A percentile compares a stretch with the other conserved stretches of the same genome.
These are phyloP conservation scores for Hassar affinis DNA, from an alignment of 2,113 vertebrate species.

Conservation along the genomic window DNA sequence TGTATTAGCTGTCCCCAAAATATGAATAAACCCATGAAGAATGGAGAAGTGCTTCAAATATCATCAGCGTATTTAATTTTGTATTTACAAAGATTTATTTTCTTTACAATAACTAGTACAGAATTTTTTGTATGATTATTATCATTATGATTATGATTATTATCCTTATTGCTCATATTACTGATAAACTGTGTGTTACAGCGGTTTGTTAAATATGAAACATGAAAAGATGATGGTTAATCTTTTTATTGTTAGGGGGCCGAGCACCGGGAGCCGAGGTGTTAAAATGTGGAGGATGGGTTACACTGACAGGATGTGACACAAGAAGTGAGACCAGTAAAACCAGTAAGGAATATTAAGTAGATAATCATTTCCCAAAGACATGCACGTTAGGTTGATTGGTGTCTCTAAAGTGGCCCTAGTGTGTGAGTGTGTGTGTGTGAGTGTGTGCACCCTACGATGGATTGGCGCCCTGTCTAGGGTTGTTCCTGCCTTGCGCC, in stretches of 20 bases:
- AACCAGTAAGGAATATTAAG: too few species aligned
- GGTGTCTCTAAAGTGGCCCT: too few species aligned
- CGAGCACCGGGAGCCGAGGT: background rate
- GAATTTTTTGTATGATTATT: slow-evolving; percentile 90
- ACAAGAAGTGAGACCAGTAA: background rate
- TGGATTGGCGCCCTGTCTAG: too few species aligned
- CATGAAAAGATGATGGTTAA: slow-evolving; percentile 65
- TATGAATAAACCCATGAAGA: slow-evolving; percentile 75
- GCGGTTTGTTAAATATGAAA: slow-evolving; percentile 82
- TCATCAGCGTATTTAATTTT: slow-evolving; percentile 90
- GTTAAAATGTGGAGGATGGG: background rate
- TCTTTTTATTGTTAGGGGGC: slow-evolving; percentile 56
- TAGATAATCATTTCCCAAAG: too few species aligned
- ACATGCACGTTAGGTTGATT: too few species aligned
- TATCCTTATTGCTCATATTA: slow-evolving; percentile 14
- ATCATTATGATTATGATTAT: slow-evolving; percentile 56
- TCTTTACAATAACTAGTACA: slow-evolving; percentile 84
- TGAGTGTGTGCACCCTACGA: too few species aligned
- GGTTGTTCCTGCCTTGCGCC: too few species aligned
- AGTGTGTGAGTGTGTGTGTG: too few species aligned
- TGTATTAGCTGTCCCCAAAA: slow-evolving; percentile 76
- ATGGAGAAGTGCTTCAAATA: slow-evolving; percentile 78
- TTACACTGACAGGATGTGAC: background rate
- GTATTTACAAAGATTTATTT: slow-evolving; percentile 90
- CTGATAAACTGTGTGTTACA: slow-evolving; percentile 88